phyloP scores from a whole-genome alignment of 1,140 invertebrate species.

The Pogonomyrmex californicus region DNA sequence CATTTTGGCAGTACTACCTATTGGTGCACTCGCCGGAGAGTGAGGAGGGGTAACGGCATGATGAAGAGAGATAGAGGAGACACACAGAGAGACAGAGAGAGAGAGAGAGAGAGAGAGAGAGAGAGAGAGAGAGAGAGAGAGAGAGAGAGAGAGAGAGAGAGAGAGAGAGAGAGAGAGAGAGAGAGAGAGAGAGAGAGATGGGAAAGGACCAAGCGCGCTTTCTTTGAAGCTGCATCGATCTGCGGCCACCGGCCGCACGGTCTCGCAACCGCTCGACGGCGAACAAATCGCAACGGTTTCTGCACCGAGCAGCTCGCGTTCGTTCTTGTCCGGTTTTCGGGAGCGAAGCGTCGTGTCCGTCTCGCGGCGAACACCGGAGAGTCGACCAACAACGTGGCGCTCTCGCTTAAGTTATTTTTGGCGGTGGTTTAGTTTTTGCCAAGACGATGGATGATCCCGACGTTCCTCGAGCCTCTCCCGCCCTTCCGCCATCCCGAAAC shows the following conservation, averaged over 20 bases:
- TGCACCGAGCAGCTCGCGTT: conserved; percentile 58
- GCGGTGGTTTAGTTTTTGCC: conserved; percentile 65
- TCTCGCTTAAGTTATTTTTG: conserved; percentile 61
- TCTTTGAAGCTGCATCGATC: conserved; percentile 62
- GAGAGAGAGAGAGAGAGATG: background rate
- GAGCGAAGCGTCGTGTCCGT: conserved; percentile 36
- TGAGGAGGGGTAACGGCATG: no score
- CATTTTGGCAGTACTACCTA: conserved; percentile 51
- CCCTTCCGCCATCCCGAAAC: conserved; percentile 46
- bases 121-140: background rate
- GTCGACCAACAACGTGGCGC: conserved; percentile 45
- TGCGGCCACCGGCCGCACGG: conserved; percentile 38
- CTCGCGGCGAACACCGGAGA: conserved; percentile 30
- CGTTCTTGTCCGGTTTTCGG: conserved; percentile 68
- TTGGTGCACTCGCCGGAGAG: background rate
- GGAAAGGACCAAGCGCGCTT: background rate
- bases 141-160: background rate
- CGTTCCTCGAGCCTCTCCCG: conserved; percentile 23
- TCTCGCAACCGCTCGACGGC: conserved; percentile 55
- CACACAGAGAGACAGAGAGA: no score
- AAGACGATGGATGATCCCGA: conserved; percentile 59
- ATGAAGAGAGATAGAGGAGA: no score
- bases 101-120: background rate
- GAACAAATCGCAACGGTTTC: conserved; percentile 65
- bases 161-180: background rate